These are phyloP conservation scores for Epizoanthus rinbou DNA, from an alignment of 92 coral and sea anemone species.

Conservation along the genomic window DNA sequence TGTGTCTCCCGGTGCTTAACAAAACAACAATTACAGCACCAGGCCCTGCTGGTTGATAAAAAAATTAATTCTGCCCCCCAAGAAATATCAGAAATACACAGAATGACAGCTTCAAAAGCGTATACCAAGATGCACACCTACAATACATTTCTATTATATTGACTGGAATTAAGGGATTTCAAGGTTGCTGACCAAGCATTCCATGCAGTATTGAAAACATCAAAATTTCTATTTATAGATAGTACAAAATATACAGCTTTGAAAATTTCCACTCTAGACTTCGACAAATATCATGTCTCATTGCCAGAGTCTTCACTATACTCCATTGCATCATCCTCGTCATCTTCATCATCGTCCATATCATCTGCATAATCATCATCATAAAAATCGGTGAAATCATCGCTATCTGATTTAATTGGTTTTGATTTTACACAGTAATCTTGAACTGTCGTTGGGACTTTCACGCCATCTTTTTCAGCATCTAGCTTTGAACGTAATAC, in stretches of 20 bases:
- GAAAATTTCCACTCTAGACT: conserved; percentile 54
- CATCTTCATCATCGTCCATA: conserved; percentile 84
- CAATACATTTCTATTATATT: neutral
- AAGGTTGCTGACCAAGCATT: neutral
- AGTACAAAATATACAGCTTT: conserved; percentile 81
- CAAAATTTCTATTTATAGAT: conserved; percentile 60
- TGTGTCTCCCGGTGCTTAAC: neutral
- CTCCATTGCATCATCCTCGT: conserved; percentile 95
- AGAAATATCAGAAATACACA: no score
- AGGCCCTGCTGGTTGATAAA: no score
- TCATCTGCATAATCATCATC: conserved; percentile 99
- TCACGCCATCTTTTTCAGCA: conserved; percentile 96
- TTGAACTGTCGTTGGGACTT: conserved; percentile 92
- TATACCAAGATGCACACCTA: neutral
- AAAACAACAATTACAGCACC: no score
- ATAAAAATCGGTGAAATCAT: conserved; percentile 93
- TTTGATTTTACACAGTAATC: conserved; percentile 97
- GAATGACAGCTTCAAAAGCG: neutral
- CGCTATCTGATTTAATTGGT: conserved; percentile 91
- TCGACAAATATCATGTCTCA: conserved; percentile 74
- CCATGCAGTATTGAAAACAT: conserved; percentile 24
- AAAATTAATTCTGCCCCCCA: no score
- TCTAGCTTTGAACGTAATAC: conserved; percentile 90
- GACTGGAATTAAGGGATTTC: conserved; percentile 3
- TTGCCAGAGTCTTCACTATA: conserved; percentile 99